These are phyloP conservation scores for Carposina sasakii DNA, from an alignment of 1,140 invertebrate genomes.

Conservation along the genomic window DNA sequence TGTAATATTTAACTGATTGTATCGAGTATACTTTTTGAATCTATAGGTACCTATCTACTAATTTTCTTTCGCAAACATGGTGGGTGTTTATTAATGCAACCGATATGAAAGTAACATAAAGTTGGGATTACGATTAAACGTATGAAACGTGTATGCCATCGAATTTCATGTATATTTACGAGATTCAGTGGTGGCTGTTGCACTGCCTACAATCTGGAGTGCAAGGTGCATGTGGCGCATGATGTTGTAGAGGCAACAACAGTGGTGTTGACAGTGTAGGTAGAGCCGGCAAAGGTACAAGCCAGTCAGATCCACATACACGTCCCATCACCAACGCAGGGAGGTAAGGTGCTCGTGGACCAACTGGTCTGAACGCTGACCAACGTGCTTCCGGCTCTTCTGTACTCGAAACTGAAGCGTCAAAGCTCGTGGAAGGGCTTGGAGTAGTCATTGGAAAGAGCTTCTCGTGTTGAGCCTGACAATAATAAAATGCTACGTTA, in stretches of 20 bases:
- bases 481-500: constrained; percentile 9
- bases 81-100: no score
- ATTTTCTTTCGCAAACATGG: no score
- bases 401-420: constrained; percentile 47
- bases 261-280: constrained; percentile 49
- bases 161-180: no score
- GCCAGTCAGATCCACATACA: constrained; percentile 62
- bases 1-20: no score
- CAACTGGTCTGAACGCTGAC: constrained; percentile 62
- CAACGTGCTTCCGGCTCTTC: constrained; percentile 48
- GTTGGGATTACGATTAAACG: no score
- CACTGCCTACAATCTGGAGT: constrained; percentile 57
- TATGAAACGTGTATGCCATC: no score
- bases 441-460: constrained; percentile 20
- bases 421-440: constrained; percentile 30
- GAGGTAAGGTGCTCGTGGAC: constrained; percentile 46
- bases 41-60: no score
- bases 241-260: constrained; percentile 49
- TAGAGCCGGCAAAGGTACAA: constrained; percentile 52
- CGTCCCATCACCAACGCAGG: constrained; percentile 59
- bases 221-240: constrained; percentile 41
- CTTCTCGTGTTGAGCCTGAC: constrained; percentile 42
- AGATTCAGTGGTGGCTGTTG: constrained; percentile 32
- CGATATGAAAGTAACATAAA: no score
- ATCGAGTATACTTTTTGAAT: no score